Base-by-base conservation (phyloP, 1,140 invertebrate species). In the Atta texana region DNA sequence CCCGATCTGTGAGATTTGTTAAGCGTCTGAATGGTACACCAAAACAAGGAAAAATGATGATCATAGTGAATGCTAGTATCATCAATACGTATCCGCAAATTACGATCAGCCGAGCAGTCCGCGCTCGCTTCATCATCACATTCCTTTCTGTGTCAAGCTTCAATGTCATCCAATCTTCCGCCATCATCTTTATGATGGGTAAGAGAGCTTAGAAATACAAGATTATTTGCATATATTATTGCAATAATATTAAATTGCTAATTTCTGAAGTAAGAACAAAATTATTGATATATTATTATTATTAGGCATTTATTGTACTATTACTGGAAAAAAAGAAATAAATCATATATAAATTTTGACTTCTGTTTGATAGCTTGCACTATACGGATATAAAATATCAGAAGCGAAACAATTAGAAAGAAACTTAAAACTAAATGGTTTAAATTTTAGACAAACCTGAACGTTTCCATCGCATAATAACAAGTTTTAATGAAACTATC, bases 401-500 rank as follows among this genome's bases (percentile, higher is more conserved):
- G 61, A 18, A n/a, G 7, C 28, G 18, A 64, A 64, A 64, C 6
- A n/a, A 66, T 34, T 34, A 14, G 18, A 64, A 34, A 34, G 16
- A 1, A 68, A 39, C 5, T 39, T 68, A 7, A 21, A 14, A 2
- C 3, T 63, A 31, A 63, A 66, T 39, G 7, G 1, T n/a, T 28
- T 53, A 76, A 59, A 61, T 61, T 76, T 0, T 6, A 8, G 7
- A 44, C 55, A 18, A 59, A 76, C 74, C 55, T 76, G 55, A 12
- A 4, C 16, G 74, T 10, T 76, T 76, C 55, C 74, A 76, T 2
- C 74, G 31, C 31, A 76, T 76, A 2, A 44, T 39, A 59, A 75
- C n/a, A 39, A 75, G 72, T 59, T 75, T 75, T 6, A 24, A 59
- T 6, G 14, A 59, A 10, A 63, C 74, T 31, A 76, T 0, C 2